Evolutionary conservation across 1,140 invertebrate species (phyloP).

Genomic region (Trachymyrmex septentrionalis): DNA sequence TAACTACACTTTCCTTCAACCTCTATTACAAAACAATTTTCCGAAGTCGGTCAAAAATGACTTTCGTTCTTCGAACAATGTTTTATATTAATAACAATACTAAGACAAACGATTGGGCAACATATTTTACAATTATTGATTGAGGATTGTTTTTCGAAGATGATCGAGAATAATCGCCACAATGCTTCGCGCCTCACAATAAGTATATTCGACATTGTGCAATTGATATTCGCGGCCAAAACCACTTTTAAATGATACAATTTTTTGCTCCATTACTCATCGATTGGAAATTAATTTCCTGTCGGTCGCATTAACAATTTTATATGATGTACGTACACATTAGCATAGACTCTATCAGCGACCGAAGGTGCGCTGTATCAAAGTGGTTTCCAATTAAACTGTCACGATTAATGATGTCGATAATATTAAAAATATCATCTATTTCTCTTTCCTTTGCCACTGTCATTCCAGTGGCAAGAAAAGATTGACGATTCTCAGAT

Average conservation of each 20-base stretch:
- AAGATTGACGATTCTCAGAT: neutral
- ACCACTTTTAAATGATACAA: slow-evolving; percentile 23
- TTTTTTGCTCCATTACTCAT: slow-evolving; percentile 36
- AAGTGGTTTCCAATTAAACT: slow-evolving; percentile 34
- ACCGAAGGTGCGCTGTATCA: neutral
- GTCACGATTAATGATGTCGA: slow-evolving; percentile 14
- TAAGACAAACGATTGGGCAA: slow-evolving; percentile 1
- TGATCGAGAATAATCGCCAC: neutral
- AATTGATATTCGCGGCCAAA: slow-evolving; percentile 8
- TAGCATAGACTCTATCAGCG: slow-evolving; percentile 1
- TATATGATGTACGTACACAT: slow-evolving; percentile 25
- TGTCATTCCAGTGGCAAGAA: neutral
- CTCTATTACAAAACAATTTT: neutral
- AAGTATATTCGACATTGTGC: neutral
- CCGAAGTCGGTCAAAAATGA: neutral
- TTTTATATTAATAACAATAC: slow-evolving; percentile 11
- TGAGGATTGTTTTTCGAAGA: neutral
- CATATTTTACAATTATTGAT: slow-evolving; percentile 12
- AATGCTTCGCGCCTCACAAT: neutral
- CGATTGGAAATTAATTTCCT: slow-evolving; percentile 46
- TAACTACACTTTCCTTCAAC: neutral
- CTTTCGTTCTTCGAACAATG: neutral
- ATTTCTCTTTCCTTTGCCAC: neutral
- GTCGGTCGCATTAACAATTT: slow-evolving; percentile 53
- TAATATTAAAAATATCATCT: neutral